Percentiles rank a stretch among this genome's conserved stretches.
Evolutionary conservation across 2,797 vertebrate species (phyloP).

Genomic region (Bradypodion pumilum): DNA sequence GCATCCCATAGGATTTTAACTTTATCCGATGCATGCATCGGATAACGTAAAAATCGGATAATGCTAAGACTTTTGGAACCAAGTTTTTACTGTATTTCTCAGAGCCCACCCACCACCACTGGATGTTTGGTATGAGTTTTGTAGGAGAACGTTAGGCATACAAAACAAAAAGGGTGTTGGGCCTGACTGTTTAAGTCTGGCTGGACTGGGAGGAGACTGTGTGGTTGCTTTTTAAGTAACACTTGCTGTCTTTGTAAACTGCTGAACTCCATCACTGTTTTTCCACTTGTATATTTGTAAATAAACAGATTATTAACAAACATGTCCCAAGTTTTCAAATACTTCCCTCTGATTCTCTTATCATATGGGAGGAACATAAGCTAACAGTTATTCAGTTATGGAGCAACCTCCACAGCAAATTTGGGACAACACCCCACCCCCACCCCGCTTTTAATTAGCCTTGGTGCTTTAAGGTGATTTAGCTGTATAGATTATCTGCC

Average conservation of each 20-base stretch:
- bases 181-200: background rate
- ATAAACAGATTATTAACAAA: constrained; percentile 32
- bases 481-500: background rate
- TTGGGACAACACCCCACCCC: too few species aligned
- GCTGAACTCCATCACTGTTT: background rate
- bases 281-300: constrained; percentile 27
- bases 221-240: background rate
- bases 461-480: background rate
- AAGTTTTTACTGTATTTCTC: too few species aligned
- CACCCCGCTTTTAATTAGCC: background rate
- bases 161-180: too few species aligned
- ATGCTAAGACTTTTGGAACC: too few species aligned
- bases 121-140: background rate
- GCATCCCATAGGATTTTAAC: too few species aligned
- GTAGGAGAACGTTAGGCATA: background rate
- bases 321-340: background rate
- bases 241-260: background rate
- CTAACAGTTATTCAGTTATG: background rate
- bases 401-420: background rate
- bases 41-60: too few species aligned
- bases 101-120: background rate
- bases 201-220: background rate
- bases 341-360: background rate
- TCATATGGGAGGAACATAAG: background rate
- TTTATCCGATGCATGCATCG: too few species aligned